Percentiles rank a stretch among this genome's conserved stretches.
Conservation (phyloP, 2,113 vertebrate species). For the Hemibagrus wyckioides region DNA sequence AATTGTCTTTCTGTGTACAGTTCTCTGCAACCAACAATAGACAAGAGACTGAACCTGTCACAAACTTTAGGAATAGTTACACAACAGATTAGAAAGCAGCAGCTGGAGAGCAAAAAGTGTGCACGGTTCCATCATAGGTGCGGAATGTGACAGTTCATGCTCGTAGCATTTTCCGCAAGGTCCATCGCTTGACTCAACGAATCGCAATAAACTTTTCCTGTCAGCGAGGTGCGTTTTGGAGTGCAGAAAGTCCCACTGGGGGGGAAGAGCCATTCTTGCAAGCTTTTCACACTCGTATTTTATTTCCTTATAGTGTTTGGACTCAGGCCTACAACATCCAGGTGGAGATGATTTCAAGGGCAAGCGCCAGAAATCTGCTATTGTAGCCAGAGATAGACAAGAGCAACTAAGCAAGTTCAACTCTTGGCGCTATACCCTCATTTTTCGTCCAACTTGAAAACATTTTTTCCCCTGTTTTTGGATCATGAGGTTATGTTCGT, state of each 20-base stretch:
- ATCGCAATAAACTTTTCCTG: constrained; percentile 54
- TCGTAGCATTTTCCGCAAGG: constrained; percentile 51
- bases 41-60: constrained; percentile 20
- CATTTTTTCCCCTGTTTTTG: constrained; percentile 2
- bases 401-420: constrained; percentile 47
- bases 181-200: constrained; percentile 52
- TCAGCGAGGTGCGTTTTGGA: constrained; percentile 52
- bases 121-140: constrained; percentile 53
- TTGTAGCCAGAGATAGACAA: constrained; percentile 50
- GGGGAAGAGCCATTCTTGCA: constrained; percentile 49
- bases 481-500: constrained; percentile 30
- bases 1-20: constrained; percentile 18
- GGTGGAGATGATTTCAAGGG: constrained; percentile 62
- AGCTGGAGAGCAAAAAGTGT: constrained; percentile 35
- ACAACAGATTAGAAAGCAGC: constrained; percentile 32
- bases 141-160: constrained; percentile 57
- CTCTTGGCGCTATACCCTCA: constrained; percentile 42
- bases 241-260: constrained; percentile 39
- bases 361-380: constrained; percentile 49
- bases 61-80: constrained; percentile 34
- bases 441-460: constrained; percentile 51
- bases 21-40: constrained; percentile 16
- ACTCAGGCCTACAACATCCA: constrained; percentile 52
- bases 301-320: constrained; percentile 62
- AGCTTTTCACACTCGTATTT: constrained; percentile 53